phyloP scores from a whole-genome alignment of 2,888 invertebrate species.

The Lithophane leautieri region DNA sequence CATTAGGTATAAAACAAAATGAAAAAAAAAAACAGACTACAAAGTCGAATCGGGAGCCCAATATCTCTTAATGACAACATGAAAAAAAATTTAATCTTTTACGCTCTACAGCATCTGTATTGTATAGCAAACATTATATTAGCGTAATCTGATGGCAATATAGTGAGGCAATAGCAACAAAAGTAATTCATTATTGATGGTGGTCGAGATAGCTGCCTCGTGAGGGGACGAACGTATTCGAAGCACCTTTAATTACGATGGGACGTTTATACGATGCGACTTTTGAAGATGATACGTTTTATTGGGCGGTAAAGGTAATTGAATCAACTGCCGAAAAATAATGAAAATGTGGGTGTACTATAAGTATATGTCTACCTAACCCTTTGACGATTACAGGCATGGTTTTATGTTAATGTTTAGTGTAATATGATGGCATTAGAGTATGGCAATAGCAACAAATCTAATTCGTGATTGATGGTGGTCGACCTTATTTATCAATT shows the following conservation, averaged over 20 bases:
- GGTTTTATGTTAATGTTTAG: no score
- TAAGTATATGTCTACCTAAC: no score
- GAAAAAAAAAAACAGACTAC: background rate
- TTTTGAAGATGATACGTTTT: conserved; percentile 44
- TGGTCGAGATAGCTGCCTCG: conserved; percentile 75
- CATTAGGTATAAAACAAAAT: no score
- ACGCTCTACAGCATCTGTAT: conserved; percentile 48
- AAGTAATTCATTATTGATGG: conserved; percentile 88
- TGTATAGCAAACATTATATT: conserved; percentile 54
- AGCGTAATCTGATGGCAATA: conserved; percentile 54
- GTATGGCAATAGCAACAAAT: no score
- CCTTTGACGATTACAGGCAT: no score
- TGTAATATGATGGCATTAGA: no score
- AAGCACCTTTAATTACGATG: conserved; percentile 82
- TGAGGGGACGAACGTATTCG: conserved; percentile 82
- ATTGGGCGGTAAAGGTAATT: background rate
- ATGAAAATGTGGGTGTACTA: no score
- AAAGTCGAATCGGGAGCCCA: no score
- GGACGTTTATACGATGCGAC: conserved; percentile 77
- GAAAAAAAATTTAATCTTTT: conserved; percentile 67
- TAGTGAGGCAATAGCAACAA: conserved; percentile 78
- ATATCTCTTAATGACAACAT: conserved; percentile 32
- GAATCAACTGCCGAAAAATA: background rate
- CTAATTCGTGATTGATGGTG: no score
- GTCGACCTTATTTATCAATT: no score